A percentile compares a stretch with the other conserved stretches of the same genome.
Conservation (phyloP, 2,888 invertebrate species). For the Diaperis boleti region DNA sequence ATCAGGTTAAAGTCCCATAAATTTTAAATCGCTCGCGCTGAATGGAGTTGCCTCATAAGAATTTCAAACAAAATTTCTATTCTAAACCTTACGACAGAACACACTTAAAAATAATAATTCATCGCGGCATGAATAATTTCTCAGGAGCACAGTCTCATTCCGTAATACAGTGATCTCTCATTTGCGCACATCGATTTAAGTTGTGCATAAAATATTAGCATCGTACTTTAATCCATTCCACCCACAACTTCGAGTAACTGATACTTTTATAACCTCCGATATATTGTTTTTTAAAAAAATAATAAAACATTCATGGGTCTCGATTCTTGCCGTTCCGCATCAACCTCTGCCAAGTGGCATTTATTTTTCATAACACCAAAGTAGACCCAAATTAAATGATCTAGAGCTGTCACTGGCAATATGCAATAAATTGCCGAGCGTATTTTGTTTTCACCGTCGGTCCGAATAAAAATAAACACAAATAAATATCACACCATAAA, state of each 20-base stretch:
- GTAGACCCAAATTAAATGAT: conserved; percentile 1
- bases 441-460: not conserved
- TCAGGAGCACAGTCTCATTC: too few relatives aligned
- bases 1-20: too few relatives aligned
- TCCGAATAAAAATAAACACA: not conserved
- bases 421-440: not conserved
- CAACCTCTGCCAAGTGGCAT: conserved; percentile 7
- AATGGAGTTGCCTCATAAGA: not conserved
- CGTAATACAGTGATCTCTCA: not conserved
- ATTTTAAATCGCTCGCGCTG: not conserved
- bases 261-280: not conserved
- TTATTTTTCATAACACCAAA: not conserved
- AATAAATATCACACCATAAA: not conserved
- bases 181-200: not conserved
- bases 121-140: not conserved
- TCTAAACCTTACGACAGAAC: too few relatives aligned
- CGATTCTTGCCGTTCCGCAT: not conserved
- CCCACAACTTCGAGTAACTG: not conserved
- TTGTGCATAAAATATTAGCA: not conserved
- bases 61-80: not conserved
- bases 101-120: not conserved
- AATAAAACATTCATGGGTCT: conserved; percentile 1
- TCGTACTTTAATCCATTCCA: not conserved
- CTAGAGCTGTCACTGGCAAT: not conserved
- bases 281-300: conserved; percentile 10